Conservation (phyloP, 2,888 invertebrate species). For the Pterobdella sp. region DNA sequence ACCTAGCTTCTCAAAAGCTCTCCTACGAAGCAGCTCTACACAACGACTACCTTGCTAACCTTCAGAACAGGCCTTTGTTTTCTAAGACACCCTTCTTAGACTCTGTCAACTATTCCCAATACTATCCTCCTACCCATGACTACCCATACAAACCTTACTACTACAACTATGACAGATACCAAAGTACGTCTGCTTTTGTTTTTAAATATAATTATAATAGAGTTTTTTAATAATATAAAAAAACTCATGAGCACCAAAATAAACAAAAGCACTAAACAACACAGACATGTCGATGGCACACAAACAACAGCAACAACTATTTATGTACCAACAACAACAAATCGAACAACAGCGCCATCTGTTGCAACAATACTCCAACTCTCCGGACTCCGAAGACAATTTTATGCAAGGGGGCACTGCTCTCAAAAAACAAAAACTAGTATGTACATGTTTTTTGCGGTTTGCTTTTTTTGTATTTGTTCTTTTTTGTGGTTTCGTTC, state of each 20-base stretch:
- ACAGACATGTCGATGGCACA: neutral
- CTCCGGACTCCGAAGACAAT: constrained; percentile 48
- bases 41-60: neutral
- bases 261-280: neutral
- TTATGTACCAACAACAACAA: constrained; percentile 8
- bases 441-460: no score
- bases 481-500: no score
- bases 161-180: neutral
- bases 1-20: neutral
- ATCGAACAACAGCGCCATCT: neutral
- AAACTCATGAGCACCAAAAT: neutral
- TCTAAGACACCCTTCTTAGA: neutral
- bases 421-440: constrained; percentile 38
- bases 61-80: neutral
- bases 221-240: no score
- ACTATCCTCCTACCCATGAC: neutral
- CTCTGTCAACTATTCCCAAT: neutral
- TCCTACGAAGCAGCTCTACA: neutral
- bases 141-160: neutral
- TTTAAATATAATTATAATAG: neutral
- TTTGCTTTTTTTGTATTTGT: no score
- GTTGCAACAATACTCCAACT: neutral
- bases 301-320: constrained; percentile 15
- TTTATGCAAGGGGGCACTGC: constrained; percentile 50
- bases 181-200: neutral